Evolutionary conservation across 2,888 invertebrate species (phyloP).

Genomic region (Muschampia plurimacula): DNA sequence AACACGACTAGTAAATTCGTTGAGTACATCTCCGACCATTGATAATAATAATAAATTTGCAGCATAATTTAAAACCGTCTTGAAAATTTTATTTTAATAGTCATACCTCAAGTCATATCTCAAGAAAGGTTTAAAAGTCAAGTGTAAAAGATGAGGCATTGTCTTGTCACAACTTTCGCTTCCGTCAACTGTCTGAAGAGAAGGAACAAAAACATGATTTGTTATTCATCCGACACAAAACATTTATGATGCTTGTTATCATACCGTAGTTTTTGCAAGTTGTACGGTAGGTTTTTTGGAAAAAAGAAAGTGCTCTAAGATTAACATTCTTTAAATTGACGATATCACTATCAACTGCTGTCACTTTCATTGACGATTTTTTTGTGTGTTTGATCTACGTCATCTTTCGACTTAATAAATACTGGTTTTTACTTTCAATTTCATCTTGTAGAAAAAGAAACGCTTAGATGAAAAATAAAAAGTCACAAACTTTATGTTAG

Average conservation of each 20-base stretch:
- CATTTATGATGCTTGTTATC: slow-evolving; percentile 3
- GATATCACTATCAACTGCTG: background rate
- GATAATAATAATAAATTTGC: too few species aligned
- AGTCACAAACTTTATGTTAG: too few species aligned
- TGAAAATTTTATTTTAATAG: background rate
- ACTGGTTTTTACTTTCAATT: background rate
- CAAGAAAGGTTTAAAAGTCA: slow-evolving; percentile 4
- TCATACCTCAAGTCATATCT: background rate
- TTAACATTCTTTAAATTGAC: background rate
- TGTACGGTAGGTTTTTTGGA: background rate
- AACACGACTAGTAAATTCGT: too few species aligned
- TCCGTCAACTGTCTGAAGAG: slow-evolving; percentile 19
- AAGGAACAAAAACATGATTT: slow-evolving; percentile 14
- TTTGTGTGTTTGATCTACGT: background rate
- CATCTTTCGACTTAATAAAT: background rate
- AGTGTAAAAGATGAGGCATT: slow-evolving; percentile 20
- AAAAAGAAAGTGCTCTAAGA: slow-evolving; percentile 17
- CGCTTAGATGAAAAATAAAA: too few species aligned
- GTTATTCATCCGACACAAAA: slow-evolving; percentile 17
- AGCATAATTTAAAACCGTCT: too few species aligned
- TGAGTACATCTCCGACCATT: too few species aligned
- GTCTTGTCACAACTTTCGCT: slow-evolving; percentile 31
- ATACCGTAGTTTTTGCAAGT: background rate
- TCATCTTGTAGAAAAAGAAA: too few species aligned
- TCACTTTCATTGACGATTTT: background rate